These are phyloP conservation scores for Pseudorasbora parva DNA, from an alignment of 2,113 vertebrate genomes.

Conservation along the genomic window DNA sequence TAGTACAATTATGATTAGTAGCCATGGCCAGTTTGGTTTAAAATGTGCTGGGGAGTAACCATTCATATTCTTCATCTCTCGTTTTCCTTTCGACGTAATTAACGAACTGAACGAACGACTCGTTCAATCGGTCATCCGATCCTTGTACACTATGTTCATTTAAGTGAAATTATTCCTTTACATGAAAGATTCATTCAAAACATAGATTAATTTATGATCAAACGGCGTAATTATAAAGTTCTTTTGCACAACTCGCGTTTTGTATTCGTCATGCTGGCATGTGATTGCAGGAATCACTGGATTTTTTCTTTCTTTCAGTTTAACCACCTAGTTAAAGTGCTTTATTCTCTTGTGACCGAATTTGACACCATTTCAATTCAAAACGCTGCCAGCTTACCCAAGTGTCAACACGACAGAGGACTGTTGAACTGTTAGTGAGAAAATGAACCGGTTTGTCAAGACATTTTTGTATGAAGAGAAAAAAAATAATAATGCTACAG, in stretches of 20 bases:
- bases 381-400: neutral
- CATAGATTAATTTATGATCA: neutral
- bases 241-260: neutral
- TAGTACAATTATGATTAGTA: no score
- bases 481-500: no score
- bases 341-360: no score
- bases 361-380: neutral
- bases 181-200: neutral
- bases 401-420: conserved; percentile 28
- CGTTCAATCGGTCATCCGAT: neutral
- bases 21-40: no score
- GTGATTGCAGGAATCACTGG: neutral
- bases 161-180: neutral
- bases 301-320: neutral
- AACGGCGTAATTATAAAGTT: no score
- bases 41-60: no score
- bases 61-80: neutral
- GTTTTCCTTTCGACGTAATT: neutral
- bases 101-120: neutral
- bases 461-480: neutral
- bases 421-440: neutral
- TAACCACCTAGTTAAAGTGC: neutral
- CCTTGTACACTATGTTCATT: neutral
- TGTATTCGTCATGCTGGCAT: neutral
- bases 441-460: conserved; percentile 42